phyloP scores from a whole-genome alignment of 1,140 invertebrate genomes.

The Plodia interpunctella region DNA sequence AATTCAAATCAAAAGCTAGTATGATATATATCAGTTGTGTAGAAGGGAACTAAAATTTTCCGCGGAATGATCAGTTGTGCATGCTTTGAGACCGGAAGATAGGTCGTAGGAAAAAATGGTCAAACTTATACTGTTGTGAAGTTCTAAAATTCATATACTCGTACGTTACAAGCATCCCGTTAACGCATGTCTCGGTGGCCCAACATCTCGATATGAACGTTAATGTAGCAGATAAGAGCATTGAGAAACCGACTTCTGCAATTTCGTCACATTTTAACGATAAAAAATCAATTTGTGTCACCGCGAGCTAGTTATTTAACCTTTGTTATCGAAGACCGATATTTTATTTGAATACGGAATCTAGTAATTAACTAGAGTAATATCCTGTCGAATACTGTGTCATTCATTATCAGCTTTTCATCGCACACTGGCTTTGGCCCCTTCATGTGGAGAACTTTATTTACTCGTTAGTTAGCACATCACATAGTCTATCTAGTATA shows the following conservation, averaged over 20 bases:
- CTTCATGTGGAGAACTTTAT: too few species aligned
- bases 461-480: too few species aligned
- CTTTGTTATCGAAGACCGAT: conserved; percentile 44
- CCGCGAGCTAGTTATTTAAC: conserved; percentile 44
- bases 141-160: background rate
- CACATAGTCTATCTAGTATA: too few species aligned
- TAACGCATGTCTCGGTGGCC: conserved; percentile 23
- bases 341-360: background rate
- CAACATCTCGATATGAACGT: conserved; percentile 40
- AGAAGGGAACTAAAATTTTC: too few species aligned
- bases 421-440: too few species aligned
- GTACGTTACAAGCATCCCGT: conserved; percentile 3
- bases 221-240: conserved; percentile 48
- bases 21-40: too few species aligned
- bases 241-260: conserved; percentile 36
- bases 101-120: too few species aligned
- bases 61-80: too few species aligned
- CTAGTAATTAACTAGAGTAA: conserved; percentile 8
- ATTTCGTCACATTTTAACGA: conserved; percentile 51
- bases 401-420: background rate
- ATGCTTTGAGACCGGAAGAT: too few species aligned
- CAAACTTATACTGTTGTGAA: too few species aligned
- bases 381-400: conserved; percentile 12
- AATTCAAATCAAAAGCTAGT: too few species aligned
- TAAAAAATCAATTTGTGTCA: conserved; percentile 72